These are phyloP conservation scores for Aricia agestis DNA, from an alignment of 1,140 invertebrate species.

Conservation along the genomic window DNA sequence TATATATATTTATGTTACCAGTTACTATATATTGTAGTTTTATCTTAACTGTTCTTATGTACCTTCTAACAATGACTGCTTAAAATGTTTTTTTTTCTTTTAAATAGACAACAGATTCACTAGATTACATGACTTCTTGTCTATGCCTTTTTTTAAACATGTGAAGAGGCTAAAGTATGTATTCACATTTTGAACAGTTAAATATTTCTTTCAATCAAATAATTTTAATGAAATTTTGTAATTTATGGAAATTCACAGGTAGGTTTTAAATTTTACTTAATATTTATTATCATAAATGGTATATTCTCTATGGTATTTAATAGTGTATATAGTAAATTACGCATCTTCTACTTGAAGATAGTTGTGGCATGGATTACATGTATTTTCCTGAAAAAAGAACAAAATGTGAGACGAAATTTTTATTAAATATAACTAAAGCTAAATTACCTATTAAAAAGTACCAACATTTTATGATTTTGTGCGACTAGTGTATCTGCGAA, in stretches of 20 bases:
- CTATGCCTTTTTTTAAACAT: not conserved
- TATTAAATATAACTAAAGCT: too few relatives aligned
- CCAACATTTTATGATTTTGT: not conserved
- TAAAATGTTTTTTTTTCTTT: not conserved
- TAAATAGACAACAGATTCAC: not conserved
- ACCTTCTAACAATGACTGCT: too few relatives aligned
- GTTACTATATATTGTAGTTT: too few relatives aligned
- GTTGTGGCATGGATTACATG: conserved; percentile 49
- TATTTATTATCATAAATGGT: not conserved
- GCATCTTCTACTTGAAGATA: conserved; percentile 32
- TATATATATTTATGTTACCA: too few relatives aligned
- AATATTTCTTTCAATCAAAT: not conserved
- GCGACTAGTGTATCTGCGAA: not conserved
- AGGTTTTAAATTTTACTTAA: not conserved
- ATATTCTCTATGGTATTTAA: not conserved
- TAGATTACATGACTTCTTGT: not conserved
- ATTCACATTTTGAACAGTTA: not conserved
- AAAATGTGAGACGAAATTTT: not conserved
- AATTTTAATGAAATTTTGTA: not conserved
- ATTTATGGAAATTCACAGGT: not conserved
- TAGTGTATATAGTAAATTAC: not conserved
- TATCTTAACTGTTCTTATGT: too few relatives aligned
- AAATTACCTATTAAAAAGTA: not conserved
- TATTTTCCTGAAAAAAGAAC: conserved; percentile 54
- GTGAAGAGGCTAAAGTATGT: not conserved